phyloP scores from a whole-genome alignment of 92 coral and sea anemone genomes.

The Meandrina meandrites region DNA sequence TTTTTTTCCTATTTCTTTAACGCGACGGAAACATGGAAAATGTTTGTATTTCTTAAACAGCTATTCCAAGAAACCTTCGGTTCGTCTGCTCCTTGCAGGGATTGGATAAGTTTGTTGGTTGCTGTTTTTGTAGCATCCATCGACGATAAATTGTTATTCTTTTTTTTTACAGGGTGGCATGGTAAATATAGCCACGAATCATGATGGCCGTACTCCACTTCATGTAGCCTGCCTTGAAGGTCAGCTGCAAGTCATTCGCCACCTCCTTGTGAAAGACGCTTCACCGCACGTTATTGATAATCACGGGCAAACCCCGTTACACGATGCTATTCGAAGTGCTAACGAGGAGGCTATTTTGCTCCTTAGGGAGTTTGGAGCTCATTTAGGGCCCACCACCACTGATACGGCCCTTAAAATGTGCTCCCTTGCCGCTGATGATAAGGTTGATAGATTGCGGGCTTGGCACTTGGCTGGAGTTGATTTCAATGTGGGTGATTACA shows the following conservation, averaged over 20 bases:
- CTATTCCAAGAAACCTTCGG: too few species aligned
- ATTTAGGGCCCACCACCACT: slow-evolving; percentile 79
- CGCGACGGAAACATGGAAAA: background rate
- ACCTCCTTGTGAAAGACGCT: slow-evolving; percentile 80
- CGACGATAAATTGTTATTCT: background rate
- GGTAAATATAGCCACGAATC: slow-evolving; percentile 73
- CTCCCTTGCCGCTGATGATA: slow-evolving; percentile 79
- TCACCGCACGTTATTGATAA: slow-evolving; percentile 92
- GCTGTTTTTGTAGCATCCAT: background rate
- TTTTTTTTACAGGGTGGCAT: slow-evolving; percentile 60
- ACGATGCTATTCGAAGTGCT: slow-evolving; percentile 69
- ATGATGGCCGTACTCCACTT: slow-evolving; percentile 97
- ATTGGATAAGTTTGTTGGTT: too few species aligned
- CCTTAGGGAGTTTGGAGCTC: slow-evolving; percentile 86
- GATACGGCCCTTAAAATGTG: slow-evolving; percentile 78
- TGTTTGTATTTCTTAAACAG: too few species aligned
- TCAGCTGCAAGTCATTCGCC: slow-evolving; percentile 74
- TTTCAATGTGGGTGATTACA: slow-evolving; percentile 80
- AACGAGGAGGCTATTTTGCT: slow-evolving; percentile 57
- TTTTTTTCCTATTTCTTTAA: background rate
- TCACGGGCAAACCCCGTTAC: slow-evolving; percentile 88
- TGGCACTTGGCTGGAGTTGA: slow-evolving; percentile 94
- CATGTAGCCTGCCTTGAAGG: slow-evolving; percentile 96
- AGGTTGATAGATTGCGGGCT: slow-evolving; percentile 79
- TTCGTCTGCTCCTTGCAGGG: too few species aligned